Conservation (phyloP, 2,797 vertebrate genomes). For the Halcyon smyrnensis region DNA sequence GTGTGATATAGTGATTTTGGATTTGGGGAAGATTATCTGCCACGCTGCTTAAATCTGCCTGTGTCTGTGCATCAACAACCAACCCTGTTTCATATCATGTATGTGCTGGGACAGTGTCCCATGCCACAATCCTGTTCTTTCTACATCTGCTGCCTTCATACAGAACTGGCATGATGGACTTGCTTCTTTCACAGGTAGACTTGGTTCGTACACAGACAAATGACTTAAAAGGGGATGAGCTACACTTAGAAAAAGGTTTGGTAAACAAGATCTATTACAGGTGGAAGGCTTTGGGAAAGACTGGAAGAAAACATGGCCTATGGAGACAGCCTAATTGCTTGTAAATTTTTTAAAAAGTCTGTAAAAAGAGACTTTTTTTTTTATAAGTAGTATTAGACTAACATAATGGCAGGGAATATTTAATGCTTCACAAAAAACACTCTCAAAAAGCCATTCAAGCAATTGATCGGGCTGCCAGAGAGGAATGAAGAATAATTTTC, state of each 20-base stretch:
- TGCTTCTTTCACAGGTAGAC: neutral
- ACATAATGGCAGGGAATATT: neutral
- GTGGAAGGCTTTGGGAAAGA: neutral
- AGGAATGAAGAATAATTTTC: neutral
- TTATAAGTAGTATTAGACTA: neutral
- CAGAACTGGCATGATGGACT: neutral
- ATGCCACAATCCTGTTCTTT: fast-evolving
- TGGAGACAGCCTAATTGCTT: neutral
- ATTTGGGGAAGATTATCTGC: neutral
- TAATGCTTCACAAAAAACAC: neutral
- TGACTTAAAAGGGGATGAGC: neutral
- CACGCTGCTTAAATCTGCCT: neutral
- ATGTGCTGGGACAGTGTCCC: neutral
- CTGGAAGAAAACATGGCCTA: neutral
- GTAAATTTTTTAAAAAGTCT: neutral
- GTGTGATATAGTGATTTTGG: fast-evolving
- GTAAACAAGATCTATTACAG: neutral
- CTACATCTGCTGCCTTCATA: neutral
- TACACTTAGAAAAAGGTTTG: neutral
- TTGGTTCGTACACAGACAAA: neutral
- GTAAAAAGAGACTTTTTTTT: neutral
- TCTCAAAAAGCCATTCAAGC: neutral
- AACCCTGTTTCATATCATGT: neutral
- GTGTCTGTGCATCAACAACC: neutral
- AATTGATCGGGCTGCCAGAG: neutral